Conservation (phyloP, 2,113 vertebrate species). For the Ranitomeya variabilis region DNA sequence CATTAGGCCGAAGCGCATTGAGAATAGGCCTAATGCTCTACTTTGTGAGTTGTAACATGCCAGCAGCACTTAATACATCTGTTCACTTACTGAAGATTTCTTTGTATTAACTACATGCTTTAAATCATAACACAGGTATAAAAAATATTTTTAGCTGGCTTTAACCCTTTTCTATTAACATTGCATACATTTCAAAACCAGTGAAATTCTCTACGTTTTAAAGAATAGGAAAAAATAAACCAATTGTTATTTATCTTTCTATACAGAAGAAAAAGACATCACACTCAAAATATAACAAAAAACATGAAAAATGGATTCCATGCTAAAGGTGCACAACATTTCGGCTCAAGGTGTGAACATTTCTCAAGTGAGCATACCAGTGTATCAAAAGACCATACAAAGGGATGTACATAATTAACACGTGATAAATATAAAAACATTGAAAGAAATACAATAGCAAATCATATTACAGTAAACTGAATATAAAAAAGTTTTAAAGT, state of each 20-base stretch:
- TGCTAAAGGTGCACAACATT: too few species aligned
- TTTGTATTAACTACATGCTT: background rate
- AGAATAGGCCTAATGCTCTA: slow-evolving; percentile 18
- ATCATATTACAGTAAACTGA: too few species aligned
- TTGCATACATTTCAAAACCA: background rate
- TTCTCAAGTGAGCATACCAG: too few species aligned
- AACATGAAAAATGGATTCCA: too few species aligned
- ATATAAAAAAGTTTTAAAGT: too few species aligned
- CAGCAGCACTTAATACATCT: slow-evolving; percentile 44
- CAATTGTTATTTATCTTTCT: background rate
- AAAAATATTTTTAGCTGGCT: background rate
- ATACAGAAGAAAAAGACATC: too few species aligned
- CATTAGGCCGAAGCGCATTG: slow-evolving; percentile 43
- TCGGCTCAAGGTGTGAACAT: too few species aligned
- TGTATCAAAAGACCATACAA: too few species aligned
- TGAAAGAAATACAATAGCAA: too few species aligned
- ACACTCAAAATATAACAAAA: too few species aligned
- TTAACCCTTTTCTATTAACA: background rate
- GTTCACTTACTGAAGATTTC: slow-evolving; percentile 31
- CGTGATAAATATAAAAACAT: too few species aligned
- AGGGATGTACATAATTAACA: too few species aligned
- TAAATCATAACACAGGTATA: background rate
- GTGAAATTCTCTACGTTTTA: background rate
- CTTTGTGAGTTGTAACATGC: slow-evolving; percentile 34
- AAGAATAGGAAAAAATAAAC: background rate